Evolutionary conservation across 2,113 vertebrate genomes (phyloP).

Genomic region (Holacanthus passer): DNA sequence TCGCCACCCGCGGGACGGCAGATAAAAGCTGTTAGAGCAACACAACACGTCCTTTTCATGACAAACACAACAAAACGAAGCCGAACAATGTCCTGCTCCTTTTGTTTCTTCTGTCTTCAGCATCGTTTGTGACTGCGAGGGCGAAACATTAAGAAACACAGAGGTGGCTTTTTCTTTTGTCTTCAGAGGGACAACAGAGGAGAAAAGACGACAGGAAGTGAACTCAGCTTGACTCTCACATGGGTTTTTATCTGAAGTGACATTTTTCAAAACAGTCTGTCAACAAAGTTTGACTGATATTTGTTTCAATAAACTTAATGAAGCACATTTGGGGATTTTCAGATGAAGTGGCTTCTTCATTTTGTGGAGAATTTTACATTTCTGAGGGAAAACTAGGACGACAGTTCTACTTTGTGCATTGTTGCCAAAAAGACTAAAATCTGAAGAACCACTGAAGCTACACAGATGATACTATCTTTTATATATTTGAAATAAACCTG

Average conservation of each 20-base stretch:
- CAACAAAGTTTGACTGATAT: neutral
- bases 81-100: neutral
- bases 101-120: constrained; percentile 11
- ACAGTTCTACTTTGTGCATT: too few relatives aligned
- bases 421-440: neutral
- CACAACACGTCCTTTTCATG: neutral
- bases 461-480: neutral
- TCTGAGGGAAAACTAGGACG: neutral
- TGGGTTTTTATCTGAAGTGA: constrained; percentile 6
- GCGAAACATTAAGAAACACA: neutral
- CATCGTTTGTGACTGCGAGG: neutral
- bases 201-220: neutral
- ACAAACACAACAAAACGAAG: neutral
- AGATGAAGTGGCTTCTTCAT: neutral
- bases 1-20: neutral
- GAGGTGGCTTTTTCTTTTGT: constrained; percentile 1
- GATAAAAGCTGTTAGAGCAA: constrained; percentile 41
- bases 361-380: neutral
- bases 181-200: constrained; percentile 7
- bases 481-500: neutral
- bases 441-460: neutral
- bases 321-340: neutral
- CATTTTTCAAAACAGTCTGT: neutral
- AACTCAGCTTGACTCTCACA: constrained; percentile 6
- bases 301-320: neutral